Percentiles rank a stretch among this genome's conserved stretches.
These are phyloP conservation scores for Mimumesa dahlbomi DNA, from an alignment of 2,888 invertebrate species.

Conservation along the genomic window DNA sequence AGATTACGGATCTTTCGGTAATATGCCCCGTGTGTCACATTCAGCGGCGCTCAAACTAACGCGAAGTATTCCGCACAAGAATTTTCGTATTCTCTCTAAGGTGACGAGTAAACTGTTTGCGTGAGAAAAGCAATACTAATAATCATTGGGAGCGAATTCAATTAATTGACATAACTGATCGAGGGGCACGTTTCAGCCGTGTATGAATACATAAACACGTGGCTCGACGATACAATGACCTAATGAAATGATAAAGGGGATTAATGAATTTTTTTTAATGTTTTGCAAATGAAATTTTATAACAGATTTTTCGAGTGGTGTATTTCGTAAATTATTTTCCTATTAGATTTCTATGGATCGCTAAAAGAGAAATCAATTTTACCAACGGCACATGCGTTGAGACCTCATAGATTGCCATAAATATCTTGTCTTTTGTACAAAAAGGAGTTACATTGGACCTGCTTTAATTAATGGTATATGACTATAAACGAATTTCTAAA, in stretches of 20 bases:
- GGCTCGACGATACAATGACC: too few relatives aligned
- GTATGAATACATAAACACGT: too few relatives aligned
- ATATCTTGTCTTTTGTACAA: neutral
- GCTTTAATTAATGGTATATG: too few relatives aligned
- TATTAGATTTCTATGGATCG: neutral
- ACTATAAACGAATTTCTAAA: too few relatives aligned
- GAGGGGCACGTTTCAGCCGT: too few relatives aligned
- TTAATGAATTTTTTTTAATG: neutral
- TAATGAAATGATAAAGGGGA: too few relatives aligned
- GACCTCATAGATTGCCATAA: too few relatives aligned
- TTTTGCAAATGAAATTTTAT: conserved; percentile 13
- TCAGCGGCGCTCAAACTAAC: too few relatives aligned
- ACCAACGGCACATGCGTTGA: neutral
- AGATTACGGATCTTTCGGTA: neutral
- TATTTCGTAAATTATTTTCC: neutral
- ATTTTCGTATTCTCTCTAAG: too few relatives aligned
- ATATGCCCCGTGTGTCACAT: too few relatives aligned
- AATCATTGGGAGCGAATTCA: neutral
- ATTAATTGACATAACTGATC: neutral
- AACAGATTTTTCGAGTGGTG: neutral
- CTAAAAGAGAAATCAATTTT: neutral
- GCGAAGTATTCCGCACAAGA: too few relatives aligned
- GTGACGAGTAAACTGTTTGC: neutral
- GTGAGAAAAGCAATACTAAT: neutral
- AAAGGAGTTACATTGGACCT: neutral